A percentile compares a stretch with the other conserved stretches of the same genome.
Conservation (phyloP, 2,113 vertebrate species). For the Cairina moschata region DNA sequence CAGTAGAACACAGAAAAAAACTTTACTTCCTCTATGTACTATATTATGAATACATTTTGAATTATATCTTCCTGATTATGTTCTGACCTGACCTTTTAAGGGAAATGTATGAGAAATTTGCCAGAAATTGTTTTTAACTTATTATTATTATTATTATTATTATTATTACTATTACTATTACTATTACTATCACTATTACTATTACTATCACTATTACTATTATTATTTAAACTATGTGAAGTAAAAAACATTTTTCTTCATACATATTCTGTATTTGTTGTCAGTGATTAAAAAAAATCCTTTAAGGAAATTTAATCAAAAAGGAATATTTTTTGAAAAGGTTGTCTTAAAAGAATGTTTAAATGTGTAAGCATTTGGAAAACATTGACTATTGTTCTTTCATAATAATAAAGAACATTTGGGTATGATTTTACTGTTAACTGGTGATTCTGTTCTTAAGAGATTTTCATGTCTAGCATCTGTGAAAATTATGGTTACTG, state of each 20-base stretch:
- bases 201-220: too few species aligned
- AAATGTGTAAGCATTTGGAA: neutral
- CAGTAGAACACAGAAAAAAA: neutral
- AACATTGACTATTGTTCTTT: neutral
- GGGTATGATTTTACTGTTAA: neutral
- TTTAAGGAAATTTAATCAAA: neutral
- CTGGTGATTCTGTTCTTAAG: too few species aligned
- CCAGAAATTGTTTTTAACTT: neutral
- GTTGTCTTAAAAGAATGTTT: neutral
- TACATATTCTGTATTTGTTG: neutral
- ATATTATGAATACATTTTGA: neutral
- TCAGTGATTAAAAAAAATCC: neutral
- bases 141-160: too few species aligned
- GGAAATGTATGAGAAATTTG: neutral
- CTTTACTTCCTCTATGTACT: neutral
- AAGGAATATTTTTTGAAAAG: neutral
- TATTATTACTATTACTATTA: too few species aligned
- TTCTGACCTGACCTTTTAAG: neutral
- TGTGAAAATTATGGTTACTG: neutral
- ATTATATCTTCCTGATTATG: neutral
- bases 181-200: too few species aligned
- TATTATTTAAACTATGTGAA: too few species aligned
- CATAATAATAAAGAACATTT: neutral
- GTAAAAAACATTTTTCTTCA: neutral
- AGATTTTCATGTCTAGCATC: neutral